phyloP scores from a whole-genome alignment of 2,113 vertebrate genomes.

The Nanger granti region DNA sequence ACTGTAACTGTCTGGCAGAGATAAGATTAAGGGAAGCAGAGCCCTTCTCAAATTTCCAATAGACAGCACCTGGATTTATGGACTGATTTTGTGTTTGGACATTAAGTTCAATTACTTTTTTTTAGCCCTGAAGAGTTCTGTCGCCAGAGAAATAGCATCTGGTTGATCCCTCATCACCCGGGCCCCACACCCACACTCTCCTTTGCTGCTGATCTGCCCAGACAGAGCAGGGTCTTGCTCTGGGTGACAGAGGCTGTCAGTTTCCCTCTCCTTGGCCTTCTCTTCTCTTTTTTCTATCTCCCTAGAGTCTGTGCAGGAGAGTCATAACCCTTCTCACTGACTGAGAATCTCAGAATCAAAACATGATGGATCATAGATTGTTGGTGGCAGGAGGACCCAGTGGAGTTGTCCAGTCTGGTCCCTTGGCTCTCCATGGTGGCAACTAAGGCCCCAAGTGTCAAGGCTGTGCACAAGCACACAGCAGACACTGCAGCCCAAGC shows the following conservation, averaged over 20 bases:
- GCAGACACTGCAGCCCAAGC: not conserved
- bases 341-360: not conserved
- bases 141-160: slow-evolving; percentile 58
- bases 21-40: slow-evolving; percentile 78
- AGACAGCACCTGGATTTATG: slow-evolving; percentile 75
- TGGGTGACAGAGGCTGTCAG: not conserved
- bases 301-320: not conserved
- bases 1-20: slow-evolving; percentile 79
- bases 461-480: not conserved
- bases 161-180: not conserved
- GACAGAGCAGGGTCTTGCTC: not conserved
- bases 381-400: too few species aligned
- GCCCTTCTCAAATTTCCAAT: slow-evolving; percentile 72
- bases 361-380: not conserved
- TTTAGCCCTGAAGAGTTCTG: slow-evolving; percentile 66
- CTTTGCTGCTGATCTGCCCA: not conserved
- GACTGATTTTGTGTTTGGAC: slow-evolving; percentile 73
- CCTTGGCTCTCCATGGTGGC: not conserved
- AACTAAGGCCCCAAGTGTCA: not conserved
- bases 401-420: not conserved
- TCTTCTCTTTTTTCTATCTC: not conserved
- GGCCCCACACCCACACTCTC: not conserved
- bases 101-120: slow-evolving; percentile 74
- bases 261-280: not conserved
- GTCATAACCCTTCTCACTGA: not conserved